Base-by-base conservation (phyloP, 2,888 invertebrate genomes). In the Deilephila elpenor region DNA sequence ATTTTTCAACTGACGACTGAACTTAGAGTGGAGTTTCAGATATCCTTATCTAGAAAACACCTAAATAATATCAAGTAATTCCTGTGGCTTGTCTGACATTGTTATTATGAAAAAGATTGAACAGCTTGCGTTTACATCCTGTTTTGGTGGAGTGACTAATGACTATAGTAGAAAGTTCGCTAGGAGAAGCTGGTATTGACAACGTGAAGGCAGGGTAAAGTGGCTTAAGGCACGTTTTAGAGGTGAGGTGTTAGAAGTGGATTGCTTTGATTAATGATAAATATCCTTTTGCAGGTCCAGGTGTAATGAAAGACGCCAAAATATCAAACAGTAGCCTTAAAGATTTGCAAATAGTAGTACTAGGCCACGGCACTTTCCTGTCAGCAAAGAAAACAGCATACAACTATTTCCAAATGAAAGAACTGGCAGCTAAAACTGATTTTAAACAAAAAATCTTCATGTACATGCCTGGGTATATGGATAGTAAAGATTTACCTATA, bases 341-440 rank as follows among this genome's bases (percentile, higher is more conserved):
- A 44, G 60, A 73, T 11, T 59, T 78, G 2, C 51, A 61, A 11
- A 75, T 78, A 34, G 59, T 62, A 17, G 75, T 75, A 14, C 60
- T 77, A 4, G 59, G 64, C 2, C 61, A 60, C 37, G 76, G 77
- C 1, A 75, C 34, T 53, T 60, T 76, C 59, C 11, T 77, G 5
- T 71, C 71, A 19, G 76, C 78, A 3, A 77, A 77, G 14, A 74
- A 76, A 37, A 81, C 78, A 0, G 74, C 74, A n/a, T 86, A 85
- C 77, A 82, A 80, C 64, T 87, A 84, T 72, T 82, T 79, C 70
- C 80, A 86, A 62, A 83, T 84, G 78, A 80, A 77, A 7, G 71
- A 83, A 17, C 73, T 88, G 0, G 82, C 83, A 0, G 77, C 75
- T 0, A 81, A 83, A 56, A 79, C 84, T 14, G 79, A 79, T 71